Evolutionary conservation across 2,888 invertebrate species (phyloP).

Genomic region (Hanleya hanleyi): DNA sequence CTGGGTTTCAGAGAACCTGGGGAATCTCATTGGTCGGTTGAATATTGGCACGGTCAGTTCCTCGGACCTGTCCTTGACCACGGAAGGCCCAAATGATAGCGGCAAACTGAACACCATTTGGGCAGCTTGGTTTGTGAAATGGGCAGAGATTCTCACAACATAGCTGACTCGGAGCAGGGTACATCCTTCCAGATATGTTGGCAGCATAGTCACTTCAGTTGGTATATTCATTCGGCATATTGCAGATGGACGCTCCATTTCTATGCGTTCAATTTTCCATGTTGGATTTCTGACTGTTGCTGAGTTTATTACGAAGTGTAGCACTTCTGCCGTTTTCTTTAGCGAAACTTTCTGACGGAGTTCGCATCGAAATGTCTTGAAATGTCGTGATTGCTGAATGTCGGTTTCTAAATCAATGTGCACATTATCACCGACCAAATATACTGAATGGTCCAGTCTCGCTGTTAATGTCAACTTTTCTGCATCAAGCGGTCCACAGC

Average conservation of each 20-base stretch:
- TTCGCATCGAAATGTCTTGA: conserved; percentile 51
- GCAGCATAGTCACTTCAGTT: conserved; percentile 53
- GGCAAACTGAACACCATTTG: conserved; percentile 57
- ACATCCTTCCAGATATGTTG: conserved; percentile 54
- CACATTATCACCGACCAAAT: conserved; percentile 63
- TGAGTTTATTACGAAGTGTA: not conserved
- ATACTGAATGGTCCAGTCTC: conserved; percentile 55
- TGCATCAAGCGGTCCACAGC: conserved; percentile 42
- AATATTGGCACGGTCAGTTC: conserved; percentile 54
- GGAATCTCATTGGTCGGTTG: conserved; percentile 59
- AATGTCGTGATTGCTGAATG: conserved; percentile 41
- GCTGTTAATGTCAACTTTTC: conserved; percentile 38
- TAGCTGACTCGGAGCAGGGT: conserved; percentile 54
- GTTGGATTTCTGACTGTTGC: not conserved
- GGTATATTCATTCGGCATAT: conserved; percentile 46
- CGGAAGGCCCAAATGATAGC: conserved; percentile 54
- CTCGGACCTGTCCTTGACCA: conserved; percentile 35
- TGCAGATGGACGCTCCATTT: not conserved
- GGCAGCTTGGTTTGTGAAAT: conserved; percentile 55
- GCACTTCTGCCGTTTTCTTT: conserved; percentile 31
- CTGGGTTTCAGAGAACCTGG: conserved; percentile 48
- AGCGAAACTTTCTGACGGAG: conserved; percentile 47
- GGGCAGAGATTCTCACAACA: conserved; percentile 47
- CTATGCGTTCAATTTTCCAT: not conserved
- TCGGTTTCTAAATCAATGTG: conserved; percentile 47